Base-by-base conservation (phyloP, 2,797 vertebrate genomes). In the Ptychobarbus kaznakovi region DNA sequence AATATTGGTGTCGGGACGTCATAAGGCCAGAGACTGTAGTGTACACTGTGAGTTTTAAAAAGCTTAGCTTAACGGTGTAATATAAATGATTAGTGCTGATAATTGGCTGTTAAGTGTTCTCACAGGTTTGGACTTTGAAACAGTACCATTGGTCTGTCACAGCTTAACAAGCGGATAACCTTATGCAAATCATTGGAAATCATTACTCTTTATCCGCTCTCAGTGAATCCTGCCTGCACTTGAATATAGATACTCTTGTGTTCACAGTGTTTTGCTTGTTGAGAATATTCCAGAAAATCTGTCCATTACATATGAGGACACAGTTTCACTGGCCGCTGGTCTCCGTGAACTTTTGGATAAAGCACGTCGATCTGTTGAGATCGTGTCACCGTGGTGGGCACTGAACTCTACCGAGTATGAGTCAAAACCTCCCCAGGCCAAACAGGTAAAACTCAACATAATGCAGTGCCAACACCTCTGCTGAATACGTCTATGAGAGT, bases 251-350 rank as follows among this genome's bases (percentile, higher is more conserved):
- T 46, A 61, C 18, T 88, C 38, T 90, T 74, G 80, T 65, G 66
- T 91, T 93, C 90, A 91, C 96, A 99, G 98, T 91, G 94, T 94
- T 28, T 95, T 96, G 91, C 95, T 99, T 83, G 97, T 99, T 93
- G 98, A 99, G 93, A 99, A 98, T 92, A 97, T 99, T 93, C 98
- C 98, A 86, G 97, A 97, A 87, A 97, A 97, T 91, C 90, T 99
- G 93, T 94, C 95, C 89, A 96, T 97, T 93, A 92, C 93, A 68
- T 95, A 97, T 91, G 96, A 96, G 87, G 94, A 94, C 74, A 96
- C 96, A 88, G 92, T 97, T 69, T 93, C 97, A 42, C 96, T 99
- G 91, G 95, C 96, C 72, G 92, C 87, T 86, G 97, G 96, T 81
- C 96, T 98, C 89, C 95, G 95, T 92, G 93, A 91, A 91, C 94